Percentiles rank a stretch among this genome's conserved stretches.
phyloP scores from a whole-genome alignment of 1,140 invertebrate species.

The Grapholita molesta region DNA sequence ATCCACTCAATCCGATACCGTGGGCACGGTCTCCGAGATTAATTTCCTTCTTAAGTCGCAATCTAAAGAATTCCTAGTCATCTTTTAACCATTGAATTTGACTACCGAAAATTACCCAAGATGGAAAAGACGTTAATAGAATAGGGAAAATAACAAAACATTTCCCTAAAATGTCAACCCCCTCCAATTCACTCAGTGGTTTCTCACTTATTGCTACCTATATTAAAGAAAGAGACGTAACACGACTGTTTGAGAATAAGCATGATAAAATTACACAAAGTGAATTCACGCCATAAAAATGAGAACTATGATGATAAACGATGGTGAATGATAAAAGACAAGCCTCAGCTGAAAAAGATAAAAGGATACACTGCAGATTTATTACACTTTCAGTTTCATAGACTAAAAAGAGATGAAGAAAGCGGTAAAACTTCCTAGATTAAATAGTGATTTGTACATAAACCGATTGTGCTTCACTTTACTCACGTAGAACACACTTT shows the following conservation, averaged over 20 bases:
- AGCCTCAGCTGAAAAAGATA: not conserved
- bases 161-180: not conserved
- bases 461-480: not conserved
- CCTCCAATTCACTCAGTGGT: too few species aligned
- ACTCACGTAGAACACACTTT: not conserved
- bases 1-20: conserved; percentile 19
- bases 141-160: not conserved
- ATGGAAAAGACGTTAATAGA: not conserved
- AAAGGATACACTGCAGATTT: conserved; percentile 11
- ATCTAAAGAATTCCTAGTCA: conserved; percentile 7
- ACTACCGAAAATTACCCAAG: not conserved
- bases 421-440: not conserved
- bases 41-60: conserved; percentile 24
- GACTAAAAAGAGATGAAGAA: conserved; percentile 7
- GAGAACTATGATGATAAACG: not conserved
- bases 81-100: conserved; percentile 12
- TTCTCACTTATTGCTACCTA: too few species aligned
- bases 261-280: too few species aligned
- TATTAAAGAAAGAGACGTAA: too few species aligned
- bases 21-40: conserved; percentile 22
- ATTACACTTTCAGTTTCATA: conserved; percentile 8
- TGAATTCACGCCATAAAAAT: too few species aligned
- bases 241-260: too few species aligned
- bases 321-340: not conserved
- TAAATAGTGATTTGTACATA: not conserved